A percentile compares a stretch with the other conserved stretches of the same genome.
Conservation (phyloP, 2,113 vertebrate genomes). For the Strix aluco region DNA sequence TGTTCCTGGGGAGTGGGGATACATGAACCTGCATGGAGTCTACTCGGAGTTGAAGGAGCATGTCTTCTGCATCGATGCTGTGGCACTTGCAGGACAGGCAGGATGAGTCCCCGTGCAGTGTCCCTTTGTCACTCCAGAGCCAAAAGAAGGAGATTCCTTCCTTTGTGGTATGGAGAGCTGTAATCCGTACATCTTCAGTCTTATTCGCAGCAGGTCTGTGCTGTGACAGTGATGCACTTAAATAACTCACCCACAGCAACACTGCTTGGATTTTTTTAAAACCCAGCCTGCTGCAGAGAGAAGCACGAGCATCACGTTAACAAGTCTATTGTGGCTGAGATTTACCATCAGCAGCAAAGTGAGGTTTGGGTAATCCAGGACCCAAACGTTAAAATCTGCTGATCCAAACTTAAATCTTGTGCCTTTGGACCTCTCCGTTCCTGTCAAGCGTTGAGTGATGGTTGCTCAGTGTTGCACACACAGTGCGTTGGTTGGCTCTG, state of each 20-base stretch:
- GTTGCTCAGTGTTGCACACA: neutral
- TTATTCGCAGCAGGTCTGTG: neutral
- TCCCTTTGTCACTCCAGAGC: neutral
- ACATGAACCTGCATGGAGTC: neutral
- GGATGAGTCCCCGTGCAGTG: neutral
- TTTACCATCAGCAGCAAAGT: neutral
- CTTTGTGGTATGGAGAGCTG: neutral
- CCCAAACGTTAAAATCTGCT: neutral
- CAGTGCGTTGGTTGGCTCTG: neutral
- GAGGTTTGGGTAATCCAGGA: neutral
- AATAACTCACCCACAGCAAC: neutral
- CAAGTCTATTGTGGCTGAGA: neutral
- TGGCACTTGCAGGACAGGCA: neutral
- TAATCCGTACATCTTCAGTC: neutral
- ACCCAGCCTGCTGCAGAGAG: neutral
- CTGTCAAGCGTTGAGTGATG: neutral
- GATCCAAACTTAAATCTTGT: fast-evolving
- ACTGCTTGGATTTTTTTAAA: neutral
- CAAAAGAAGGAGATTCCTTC: neutral
- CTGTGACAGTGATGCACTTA: neutral
- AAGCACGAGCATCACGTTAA: neutral
- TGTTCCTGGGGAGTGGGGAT: neutral
- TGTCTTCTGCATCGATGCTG: neutral
- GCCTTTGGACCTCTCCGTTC: neutral
- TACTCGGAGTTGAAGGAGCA: neutral